Evolutionary conservation across 2,888 invertebrate genomes (phyloP), one percentile per base, ranked within the genome.

Genomic region (Drosophila longiperda): DNA sequence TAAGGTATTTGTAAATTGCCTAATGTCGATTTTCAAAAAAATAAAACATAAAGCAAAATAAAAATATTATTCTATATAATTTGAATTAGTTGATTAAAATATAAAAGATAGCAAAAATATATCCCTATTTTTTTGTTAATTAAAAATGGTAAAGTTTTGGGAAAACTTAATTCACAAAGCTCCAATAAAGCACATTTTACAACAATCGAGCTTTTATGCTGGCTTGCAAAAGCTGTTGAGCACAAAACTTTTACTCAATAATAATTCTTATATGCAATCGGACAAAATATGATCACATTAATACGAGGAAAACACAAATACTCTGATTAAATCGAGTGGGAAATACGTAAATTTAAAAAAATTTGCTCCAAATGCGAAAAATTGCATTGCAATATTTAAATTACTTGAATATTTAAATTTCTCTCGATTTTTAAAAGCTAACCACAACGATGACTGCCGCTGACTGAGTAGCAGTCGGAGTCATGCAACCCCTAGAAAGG

Each of bases 251-350:
- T 26, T 36, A 4, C 7, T 12, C 1, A 15, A 26, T 6, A 54
- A 23, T 23, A 23, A 9, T 66, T 50, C 45, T 82, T 82, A 23
- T 85, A 89, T 2, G 83, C 85, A 63, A 84, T 75, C 61, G 89
- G 88, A 9, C 75, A 70, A 0, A 84, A 70, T 2, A 87, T 54
- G 20, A 89, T 33, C 4, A 84, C 70, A 67, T 82, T 70, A 0
- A 34, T 45, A 0, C 38, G 81, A 87, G 0, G 20, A 11, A 38
- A 29, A 61, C 3, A 42, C 69, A 0, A 70, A 49, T 5, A 9
- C 42, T n/a, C 42, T 64, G 50, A 23, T 78, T 45, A 89, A 20
- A 89, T 68, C 26, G 26, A 26, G 2, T 2, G 26, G 26, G 23
- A 1, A 23, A 23, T 23, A 23, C 23, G 11, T 83, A n/a, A n/a